Percentiles rank a stretch among this genome's conserved stretches.
These are phyloP conservation scores for Micoletzkya japonica DNA, from an alignment of 2,888 invertebrate genomes.

Conservation along the genomic window DNA sequence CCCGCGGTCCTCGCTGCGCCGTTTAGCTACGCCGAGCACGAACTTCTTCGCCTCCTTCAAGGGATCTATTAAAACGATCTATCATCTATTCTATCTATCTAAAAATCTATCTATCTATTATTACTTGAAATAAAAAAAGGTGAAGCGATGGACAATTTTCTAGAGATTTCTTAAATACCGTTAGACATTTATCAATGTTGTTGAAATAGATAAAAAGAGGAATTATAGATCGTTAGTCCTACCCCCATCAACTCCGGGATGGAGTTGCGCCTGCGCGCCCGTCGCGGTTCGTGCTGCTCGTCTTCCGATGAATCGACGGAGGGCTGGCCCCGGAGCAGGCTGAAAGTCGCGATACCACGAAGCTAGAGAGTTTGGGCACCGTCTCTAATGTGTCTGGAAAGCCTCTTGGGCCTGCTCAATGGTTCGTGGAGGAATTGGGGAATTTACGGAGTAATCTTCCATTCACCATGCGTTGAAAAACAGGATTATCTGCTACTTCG, in stretches of 20 bases:
- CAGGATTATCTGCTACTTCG: too few relatives aligned
- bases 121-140: too few relatives aligned
- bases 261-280: slow-evolving; percentile 40
- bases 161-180: too few relatives aligned
- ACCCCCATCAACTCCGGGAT: slow-evolving; percentile 52
- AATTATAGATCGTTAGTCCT: background rate
- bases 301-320: background rate
- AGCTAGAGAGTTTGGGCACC: background rate
- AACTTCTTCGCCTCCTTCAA: slow-evolving; percentile 57
- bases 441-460: too few relatives aligned
- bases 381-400: too few relatives aligned
- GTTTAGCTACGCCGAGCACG: slow-evolving; percentile 38
- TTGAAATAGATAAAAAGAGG: background rate
- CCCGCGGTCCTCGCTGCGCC: slow-evolving; percentile 38
- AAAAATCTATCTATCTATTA: background rate
- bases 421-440: too few relatives aligned
- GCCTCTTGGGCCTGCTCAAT: too few relatives aligned
- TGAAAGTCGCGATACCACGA: background rate
- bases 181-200: too few relatives aligned
- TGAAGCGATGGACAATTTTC: too few relatives aligned
- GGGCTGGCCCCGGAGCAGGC: background rate
- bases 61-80: background rate
- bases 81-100: background rate
- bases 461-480: too few relatives aligned
- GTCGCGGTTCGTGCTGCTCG: slow-evolving; percentile 9